These are phyloP conservation scores for Henricia sp. DNA, from an alignment of 53 echinoderm and acorn worm genomes.

Conservation along the genomic window DNA sequence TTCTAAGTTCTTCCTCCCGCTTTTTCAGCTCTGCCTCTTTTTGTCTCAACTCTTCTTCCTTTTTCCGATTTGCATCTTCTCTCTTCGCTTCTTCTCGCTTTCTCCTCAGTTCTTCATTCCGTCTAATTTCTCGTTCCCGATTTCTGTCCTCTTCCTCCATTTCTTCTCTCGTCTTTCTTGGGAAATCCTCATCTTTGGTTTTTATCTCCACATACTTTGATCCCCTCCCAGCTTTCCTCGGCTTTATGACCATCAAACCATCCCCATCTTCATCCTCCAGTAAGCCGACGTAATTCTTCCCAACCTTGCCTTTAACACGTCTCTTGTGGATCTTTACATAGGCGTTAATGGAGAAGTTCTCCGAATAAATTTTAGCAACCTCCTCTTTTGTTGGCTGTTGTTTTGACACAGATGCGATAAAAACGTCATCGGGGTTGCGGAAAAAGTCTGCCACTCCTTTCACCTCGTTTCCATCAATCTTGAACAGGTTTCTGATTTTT, in stretches of 20 bases:
- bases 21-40: conserved; percentile 46
- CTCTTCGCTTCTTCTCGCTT: conserved; percentile 15
- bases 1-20: conserved; percentile 46
- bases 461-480: conserved; percentile 83
- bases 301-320: conserved; percentile 55
- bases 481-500: conserved; percentile 84
- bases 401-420: conserved; percentile 79
- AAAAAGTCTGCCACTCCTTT: conserved; percentile 88
- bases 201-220: conserved; percentile 17
- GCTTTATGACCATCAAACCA: background rate
- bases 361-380: conserved; percentile 75
- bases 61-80: conserved; percentile 38
- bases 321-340: conserved; percentile 42
- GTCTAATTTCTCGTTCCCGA: conserved; percentile 11
- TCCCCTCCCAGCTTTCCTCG: conserved; percentile 34
- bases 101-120: conserved; percentile 37
- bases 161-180: conserved; percentile 62
- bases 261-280: conserved; percentile 62
- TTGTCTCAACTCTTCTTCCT: conserved; percentile 23
- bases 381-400: conserved; percentile 71
- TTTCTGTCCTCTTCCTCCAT: conserved; percentile 13
- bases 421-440: conserved; percentile 78
- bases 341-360: conserved; percentile 74
- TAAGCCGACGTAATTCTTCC: conserved; percentile 72
- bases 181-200: background rate